Conservation (phyloP, 2,888 invertebrate genomes). For the Trichogramma evanescens region DNA sequence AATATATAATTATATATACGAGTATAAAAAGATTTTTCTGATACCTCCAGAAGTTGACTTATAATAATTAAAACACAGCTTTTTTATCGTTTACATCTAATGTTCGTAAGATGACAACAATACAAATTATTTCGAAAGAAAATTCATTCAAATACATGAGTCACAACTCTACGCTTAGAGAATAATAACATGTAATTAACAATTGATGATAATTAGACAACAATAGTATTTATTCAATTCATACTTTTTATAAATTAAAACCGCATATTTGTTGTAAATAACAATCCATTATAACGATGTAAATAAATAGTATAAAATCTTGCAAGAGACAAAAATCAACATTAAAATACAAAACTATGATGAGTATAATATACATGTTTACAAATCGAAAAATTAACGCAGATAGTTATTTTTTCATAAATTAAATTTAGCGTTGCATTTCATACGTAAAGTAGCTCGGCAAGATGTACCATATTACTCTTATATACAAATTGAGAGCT, state of each 20-base stretch:
- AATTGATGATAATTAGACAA: conserved; percentile 20
- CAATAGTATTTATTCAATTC: conserved; percentile 15
- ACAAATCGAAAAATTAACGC: conserved; percentile 12
- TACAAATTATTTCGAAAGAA: conserved; percentile 13
- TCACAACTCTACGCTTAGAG: neutral
- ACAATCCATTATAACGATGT: conserved; percentile 17
- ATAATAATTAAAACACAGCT: conserved; percentile 20
- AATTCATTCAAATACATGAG: conserved; percentile 10
- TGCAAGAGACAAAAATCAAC: conserved; percentile 15
- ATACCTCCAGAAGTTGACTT: conserved; percentile 14
- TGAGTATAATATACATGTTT: neutral
- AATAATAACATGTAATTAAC: conserved; percentile 15
- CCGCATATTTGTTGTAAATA: conserved; percentile 17
- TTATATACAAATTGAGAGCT: conserved; percentile 13
- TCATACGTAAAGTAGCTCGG: conserved; percentile 20
- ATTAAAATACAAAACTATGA: conserved; percentile 12
- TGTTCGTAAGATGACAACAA: conserved; percentile 23
- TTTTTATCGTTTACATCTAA: conserved; percentile 23
- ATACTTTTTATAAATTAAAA: conserved; percentile 13
- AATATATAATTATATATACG: conserved; percentile 15
- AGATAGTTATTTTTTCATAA: conserved; percentile 3
- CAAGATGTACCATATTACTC: conserved; percentile 20
- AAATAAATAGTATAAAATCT: conserved; percentile 22
- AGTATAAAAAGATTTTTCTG: conserved; percentile 23
- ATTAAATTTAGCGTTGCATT: conserved; percentile 21